Conservation (phyloP, 2,113 vertebrate species). For the Lates calcarifer region DNA sequence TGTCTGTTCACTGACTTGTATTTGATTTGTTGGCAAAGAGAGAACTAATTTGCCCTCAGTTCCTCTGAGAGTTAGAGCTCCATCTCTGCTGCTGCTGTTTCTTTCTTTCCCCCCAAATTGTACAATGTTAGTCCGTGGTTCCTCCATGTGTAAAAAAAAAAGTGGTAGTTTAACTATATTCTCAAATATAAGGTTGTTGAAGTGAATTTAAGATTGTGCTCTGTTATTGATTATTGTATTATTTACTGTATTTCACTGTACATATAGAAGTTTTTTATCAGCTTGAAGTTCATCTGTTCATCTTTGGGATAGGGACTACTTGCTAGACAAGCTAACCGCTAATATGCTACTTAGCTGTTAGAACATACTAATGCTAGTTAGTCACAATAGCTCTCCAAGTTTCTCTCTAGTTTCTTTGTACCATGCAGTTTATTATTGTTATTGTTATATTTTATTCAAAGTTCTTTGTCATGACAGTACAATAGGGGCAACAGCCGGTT, state of each 20-base stretch:
- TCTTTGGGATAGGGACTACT: background rate
- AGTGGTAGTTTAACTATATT: background rate
- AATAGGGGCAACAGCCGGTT: background rate
- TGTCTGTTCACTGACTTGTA: conserved; percentile 21
- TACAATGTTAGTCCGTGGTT: background rate
- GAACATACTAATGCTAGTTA: background rate
- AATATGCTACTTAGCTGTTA: background rate
- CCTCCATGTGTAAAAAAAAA: no score
- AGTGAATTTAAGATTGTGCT: background rate
- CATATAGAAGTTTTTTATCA: no score
- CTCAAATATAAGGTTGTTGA: background rate
- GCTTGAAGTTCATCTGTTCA: no score
- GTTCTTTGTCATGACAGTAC: background rate
- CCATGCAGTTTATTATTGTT: no score
- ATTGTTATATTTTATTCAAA: background rate
- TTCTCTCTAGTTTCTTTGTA: no score
- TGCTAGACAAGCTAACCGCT: background rate
- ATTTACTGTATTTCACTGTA: background rate
- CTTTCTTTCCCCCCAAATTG: background rate
- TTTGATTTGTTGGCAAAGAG: conserved; percentile 16
- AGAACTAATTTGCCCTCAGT: conserved; percentile 16
- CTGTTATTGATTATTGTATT: background rate
- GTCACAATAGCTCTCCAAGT: background rate
- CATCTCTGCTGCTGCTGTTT: background rate
- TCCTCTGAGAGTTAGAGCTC: background rate